Percentiles rank a stretch among this genome's conserved stretches.
These are phyloP conservation scores for Eupithecia exiguata DNA, from an alignment of 2,888 invertebrate species.

Conservation along the genomic window DNA sequence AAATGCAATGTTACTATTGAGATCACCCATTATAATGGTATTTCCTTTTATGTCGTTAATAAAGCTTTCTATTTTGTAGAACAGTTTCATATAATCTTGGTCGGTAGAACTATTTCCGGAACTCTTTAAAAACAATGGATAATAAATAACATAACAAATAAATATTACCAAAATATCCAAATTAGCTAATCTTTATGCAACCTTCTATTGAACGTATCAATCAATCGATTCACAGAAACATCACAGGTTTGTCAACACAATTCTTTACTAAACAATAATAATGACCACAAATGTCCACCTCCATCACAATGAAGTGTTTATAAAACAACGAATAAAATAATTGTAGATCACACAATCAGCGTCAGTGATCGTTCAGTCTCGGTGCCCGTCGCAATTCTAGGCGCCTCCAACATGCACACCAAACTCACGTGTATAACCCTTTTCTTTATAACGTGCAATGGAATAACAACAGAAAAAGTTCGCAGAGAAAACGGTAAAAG, in stretches of 20 bases:
- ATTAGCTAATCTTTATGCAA: not conserved
- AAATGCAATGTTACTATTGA: no score
- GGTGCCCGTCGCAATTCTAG: not conserved
- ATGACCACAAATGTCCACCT: not conserved
- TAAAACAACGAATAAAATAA: not conserved
- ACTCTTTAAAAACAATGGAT: not conserved
- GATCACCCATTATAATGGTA: no score
- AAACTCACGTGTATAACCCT: not conserved
- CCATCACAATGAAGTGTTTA: constrained; percentile 1
- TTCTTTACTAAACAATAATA: not conserved
- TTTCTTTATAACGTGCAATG: constrained; percentile 1
- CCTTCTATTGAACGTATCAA: not conserved
- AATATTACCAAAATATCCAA: not conserved
- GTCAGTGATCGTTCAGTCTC: not conserved
- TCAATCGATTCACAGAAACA: not conserved
- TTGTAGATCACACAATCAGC: not conserved
- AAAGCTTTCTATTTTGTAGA: no score
- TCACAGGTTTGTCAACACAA: not conserved
- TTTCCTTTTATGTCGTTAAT: no score
- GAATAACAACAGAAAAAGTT: not conserved
- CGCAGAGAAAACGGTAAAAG: not conserved
- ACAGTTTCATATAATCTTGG: no score
- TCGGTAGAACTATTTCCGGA: not conserved
- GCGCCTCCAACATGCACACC: not conserved
- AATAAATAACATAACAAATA: not conserved